Conservation (phyloP, 2,113 vertebrate genomes). For the Vireo altiloquus region DNA sequence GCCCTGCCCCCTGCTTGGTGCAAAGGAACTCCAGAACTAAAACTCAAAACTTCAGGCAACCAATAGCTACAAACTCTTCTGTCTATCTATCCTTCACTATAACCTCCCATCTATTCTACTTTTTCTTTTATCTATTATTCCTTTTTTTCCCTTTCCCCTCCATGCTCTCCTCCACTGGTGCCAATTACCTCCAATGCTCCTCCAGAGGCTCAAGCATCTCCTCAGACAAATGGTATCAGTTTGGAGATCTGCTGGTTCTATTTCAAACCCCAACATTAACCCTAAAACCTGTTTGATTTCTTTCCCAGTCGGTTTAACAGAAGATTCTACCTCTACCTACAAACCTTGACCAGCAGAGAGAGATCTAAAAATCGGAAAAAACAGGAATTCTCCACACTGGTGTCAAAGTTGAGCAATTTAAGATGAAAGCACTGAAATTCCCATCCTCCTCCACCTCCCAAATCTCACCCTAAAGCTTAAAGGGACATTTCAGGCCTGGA, state of each 20-base stretch:
- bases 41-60: neutral
- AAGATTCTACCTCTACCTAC: neutral
- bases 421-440: neutral
- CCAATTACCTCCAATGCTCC: neutral
- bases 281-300: neutral
- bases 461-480: neutral
- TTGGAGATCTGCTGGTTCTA: neutral
- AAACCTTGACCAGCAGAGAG: neutral
- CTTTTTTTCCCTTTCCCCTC: neutral
- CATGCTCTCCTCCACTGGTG: neutral
- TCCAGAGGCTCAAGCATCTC: neutral
- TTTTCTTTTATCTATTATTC: neutral
- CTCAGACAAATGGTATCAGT: neutral
- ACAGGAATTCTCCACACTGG: neutral
- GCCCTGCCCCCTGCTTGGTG: fast-evolving
- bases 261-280: neutral
- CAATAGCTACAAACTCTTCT: neutral
- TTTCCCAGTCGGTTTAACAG: neutral
- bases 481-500: neutral
- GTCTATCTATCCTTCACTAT: neutral
- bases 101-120: neutral
- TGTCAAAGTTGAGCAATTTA: neutral
- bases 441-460: neutral
- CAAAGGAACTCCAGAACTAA: neutral
- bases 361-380: neutral